Base-by-base conservation (phyloP, 2,888 invertebrate genomes). In the Gerosis bhagava region DNA sequence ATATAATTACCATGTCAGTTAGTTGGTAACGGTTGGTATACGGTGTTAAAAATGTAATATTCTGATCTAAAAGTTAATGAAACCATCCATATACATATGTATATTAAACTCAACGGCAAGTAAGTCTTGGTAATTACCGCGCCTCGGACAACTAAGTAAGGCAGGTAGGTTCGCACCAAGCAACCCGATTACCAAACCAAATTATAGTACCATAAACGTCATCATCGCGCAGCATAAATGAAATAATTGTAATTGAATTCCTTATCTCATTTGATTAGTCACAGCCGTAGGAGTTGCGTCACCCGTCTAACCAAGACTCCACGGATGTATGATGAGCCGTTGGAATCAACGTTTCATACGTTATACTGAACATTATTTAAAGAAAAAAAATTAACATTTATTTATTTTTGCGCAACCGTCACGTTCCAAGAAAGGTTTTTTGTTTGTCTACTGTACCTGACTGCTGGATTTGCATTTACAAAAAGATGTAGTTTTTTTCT, bases 211-310 rank as follows among this genome's bases (percentile, higher is more conserved):
- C 62, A 63, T 62, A 46, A 39, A 39, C 46, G 46, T 46, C 46
- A 46, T 46, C n/a, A 36, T 39, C 17, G 32, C 17, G 25, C n/a
- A n/a, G 46, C 46, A 39, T 72, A 69, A 73, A 77, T 77, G 71
- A 73, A 74, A 77, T 82, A 72, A 77, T 80, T 76, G 65, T 82
- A 77, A 82, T 83, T 77, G 73, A 74, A 74, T 77, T 74, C 73
- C 73, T 82, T 86, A 86, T 84, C 83, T 82, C 65, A 66, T 77
- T 72, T 69, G 77, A 83, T 84, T 86, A 83, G 81, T 84, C 84
- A 84, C 84, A 83, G 81, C 83, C 84, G 83, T 62, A 63, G 61
- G 49, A 56, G 61, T 80, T 83, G 70, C 81, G 79, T 82, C 82
- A 83, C 32, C 19, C 29, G 17, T 36, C 7, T 28, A 22, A 26